A percentile compares a stretch with the other conserved stretches of the same genome.
phyloP scores from a whole-genome alignment of 2,888 invertebrate species.

The Pristionchus maxplancki region DNA sequence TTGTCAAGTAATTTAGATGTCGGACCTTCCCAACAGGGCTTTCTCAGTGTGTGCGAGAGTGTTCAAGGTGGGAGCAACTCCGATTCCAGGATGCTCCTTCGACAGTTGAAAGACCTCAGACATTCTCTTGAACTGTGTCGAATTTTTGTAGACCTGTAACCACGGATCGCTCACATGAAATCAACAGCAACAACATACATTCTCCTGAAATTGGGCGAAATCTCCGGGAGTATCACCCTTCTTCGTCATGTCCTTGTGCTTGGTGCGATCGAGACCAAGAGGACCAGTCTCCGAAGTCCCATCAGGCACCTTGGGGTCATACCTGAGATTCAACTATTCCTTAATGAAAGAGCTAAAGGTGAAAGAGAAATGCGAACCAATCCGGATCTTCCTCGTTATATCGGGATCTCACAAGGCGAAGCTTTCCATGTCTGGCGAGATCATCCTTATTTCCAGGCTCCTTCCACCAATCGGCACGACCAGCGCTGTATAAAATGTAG shows the following conservation, averaged over 20 bases:
- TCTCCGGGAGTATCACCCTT: constrained; percentile 72
- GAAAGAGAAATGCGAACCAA: constrained; percentile 64
- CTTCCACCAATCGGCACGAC: constrained; percentile 74
- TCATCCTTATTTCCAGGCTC: constrained; percentile 68
- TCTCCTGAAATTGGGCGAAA: constrained; percentile 70
- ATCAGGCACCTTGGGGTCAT: constrained; percentile 70
- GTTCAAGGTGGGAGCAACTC: constrained; percentile 68
- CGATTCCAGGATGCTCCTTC: constrained; percentile 75
- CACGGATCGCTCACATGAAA: not conserved
- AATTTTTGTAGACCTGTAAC: constrained; percentile 65
- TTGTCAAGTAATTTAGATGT: not conserved
- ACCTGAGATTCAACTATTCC: constrained; percentile 49
- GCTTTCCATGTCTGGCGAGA: constrained; percentile 59
- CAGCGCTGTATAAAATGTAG: constrained; percentile 63
- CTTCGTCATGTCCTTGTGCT: constrained; percentile 63
- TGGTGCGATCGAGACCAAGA: constrained; percentile 71
- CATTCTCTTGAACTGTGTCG: constrained; percentile 73
- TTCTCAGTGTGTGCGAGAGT: constrained; percentile 63
- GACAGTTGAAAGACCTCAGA: constrained; percentile 71
- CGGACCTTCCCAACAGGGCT: constrained; percentile 60
- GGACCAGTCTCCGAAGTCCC: constrained; percentile 74
- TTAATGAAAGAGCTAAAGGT: not conserved
- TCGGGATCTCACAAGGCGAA: constrained; percentile 57
- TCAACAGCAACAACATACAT: constrained; percentile 54
- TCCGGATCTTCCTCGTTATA: constrained; percentile 69